Conservation (phyloP, 2,797 vertebrate species). For the Periparus ater region DNA sequence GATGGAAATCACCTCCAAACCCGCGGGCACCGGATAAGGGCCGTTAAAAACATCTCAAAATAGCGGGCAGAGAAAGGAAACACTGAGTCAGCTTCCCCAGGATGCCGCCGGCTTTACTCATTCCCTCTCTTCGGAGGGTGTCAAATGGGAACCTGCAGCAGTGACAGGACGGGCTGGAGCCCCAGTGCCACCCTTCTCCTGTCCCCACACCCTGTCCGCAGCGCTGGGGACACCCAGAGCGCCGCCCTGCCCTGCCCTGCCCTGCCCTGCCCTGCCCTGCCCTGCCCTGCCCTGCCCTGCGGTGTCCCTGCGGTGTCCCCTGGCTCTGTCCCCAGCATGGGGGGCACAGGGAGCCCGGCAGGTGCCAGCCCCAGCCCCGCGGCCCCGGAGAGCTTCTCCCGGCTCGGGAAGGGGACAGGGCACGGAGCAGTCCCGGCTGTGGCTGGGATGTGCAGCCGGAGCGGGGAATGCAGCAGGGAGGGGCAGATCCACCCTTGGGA, state of each 20-base stretch:
- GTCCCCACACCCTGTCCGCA: background rate
- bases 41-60: background rate
- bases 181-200: background rate
- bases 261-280: background rate
- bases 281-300: background rate
- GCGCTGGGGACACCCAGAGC: accelerated
- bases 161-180: background rate
- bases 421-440: background rate
- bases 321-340: background rate
- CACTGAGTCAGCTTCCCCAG: constrained; percentile 29
- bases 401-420: background rate
- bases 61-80: background rate
- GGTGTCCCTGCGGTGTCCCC: background rate
- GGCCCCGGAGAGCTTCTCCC: background rate
- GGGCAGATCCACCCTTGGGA: background rate
- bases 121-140: background rate
- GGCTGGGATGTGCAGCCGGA: background rate
- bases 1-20: background rate
- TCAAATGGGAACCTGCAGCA: background rate
- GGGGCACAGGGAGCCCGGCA: background rate
- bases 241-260: background rate
- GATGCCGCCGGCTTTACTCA: background rate
- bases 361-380: background rate
- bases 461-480: background rate
- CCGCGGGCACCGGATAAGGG: background rate